A percentile compares a stretch with the other conserved stretches of the same genome.
Evolutionary conservation across 2,797 vertebrate genomes (phyloP).

Genomic region (Carduelis carduelis): DNA sequence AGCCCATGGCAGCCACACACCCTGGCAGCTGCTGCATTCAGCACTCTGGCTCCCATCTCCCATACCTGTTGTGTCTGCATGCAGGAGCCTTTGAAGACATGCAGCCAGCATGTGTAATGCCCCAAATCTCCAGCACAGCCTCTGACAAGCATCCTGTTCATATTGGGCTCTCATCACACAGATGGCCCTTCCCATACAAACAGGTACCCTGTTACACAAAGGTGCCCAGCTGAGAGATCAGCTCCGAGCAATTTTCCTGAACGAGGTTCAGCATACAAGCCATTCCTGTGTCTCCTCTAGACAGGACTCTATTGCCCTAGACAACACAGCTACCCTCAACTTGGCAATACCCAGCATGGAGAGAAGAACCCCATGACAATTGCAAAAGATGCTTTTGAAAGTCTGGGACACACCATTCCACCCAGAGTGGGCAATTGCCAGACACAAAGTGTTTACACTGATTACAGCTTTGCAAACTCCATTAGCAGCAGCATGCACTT

Average conservation of each 20-base stretch:
- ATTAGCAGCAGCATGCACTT: not conserved
- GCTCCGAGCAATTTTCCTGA: not conserved
- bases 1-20: not conserved
- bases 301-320: not conserved
- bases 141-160: not conserved
- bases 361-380: not conserved
- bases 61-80: not conserved
- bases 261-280: not conserved
- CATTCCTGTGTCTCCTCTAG: not conserved
- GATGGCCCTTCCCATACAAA: not conserved
- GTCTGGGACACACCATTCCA: not conserved
- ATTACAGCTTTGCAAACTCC: not conserved
- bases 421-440: not conserved
- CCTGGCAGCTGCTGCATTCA: not conserved
- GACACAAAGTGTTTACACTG: not conserved
- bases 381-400: not conserved
- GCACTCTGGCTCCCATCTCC: not conserved
- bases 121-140: not conserved
- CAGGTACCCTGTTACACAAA: not conserved
- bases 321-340: not conserved
- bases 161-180: not conserved
- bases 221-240: not conserved
- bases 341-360: not conserved
- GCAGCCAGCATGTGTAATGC: accelerated
- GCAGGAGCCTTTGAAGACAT: not conserved